A percentile compares a stretch with the other conserved stretches of the same genome.
Conservation (phyloP, 2,113 vertebrate genomes). For the Ammodramus savannarum region DNA sequence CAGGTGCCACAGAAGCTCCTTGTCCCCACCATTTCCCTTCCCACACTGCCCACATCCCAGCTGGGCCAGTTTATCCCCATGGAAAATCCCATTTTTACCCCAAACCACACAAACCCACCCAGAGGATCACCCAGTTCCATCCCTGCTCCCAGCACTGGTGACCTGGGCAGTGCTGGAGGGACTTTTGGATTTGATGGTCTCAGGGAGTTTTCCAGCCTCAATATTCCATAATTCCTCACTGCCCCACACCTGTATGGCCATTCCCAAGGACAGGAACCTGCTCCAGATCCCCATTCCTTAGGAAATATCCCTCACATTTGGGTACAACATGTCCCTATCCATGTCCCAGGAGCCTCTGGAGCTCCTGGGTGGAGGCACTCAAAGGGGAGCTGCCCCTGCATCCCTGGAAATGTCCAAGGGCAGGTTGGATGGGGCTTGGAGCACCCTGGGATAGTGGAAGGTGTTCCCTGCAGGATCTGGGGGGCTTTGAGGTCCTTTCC, state of each 20-base stretch:
- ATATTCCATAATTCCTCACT: neutral
- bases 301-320: neutral
- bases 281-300: neutral
- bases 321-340: accelerated
- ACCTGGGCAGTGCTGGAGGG: neutral
- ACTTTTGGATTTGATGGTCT: neutral
- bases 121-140: neutral
- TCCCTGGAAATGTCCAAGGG: neutral
- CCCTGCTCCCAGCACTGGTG: neutral
- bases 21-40: neutral
- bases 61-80: neutral
- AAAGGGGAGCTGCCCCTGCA: neutral
- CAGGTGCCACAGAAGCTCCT: neutral
- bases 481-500: neutral
- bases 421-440: neutral
- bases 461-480: neutral
- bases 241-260: accelerated
- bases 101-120: neutral
- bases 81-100: neutral
- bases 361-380: neutral
- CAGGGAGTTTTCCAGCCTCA: neutral
- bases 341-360: neutral
- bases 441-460: neutral
- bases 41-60: neutral
- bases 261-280: accelerated